Conservation (phyloP, 2,888 invertebrate species). For the Chymomyza amoena region DNA sequence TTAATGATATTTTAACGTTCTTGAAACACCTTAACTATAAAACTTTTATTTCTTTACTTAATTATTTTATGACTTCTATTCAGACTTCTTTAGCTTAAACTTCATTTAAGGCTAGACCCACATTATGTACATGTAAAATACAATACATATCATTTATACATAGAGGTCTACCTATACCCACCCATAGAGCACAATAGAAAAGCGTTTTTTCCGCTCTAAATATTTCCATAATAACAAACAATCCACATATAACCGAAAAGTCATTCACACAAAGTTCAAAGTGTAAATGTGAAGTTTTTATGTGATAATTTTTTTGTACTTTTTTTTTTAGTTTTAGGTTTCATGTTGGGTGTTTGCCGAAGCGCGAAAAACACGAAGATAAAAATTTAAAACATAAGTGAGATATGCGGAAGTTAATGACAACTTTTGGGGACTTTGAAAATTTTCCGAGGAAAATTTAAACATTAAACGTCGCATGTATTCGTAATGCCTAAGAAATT, state of each 20-base stretch:
- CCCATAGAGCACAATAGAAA: constrained; percentile 32
- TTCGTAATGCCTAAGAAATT: too few relatives aligned
- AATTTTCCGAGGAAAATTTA: too few relatives aligned
- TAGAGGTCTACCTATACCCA: not conserved
- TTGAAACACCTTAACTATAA: too few relatives aligned
- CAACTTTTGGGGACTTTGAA: not conserved
- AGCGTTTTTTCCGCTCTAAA: constrained; percentile 61
- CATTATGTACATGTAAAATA: not conserved
- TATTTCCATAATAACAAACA: constrained; percentile 38
- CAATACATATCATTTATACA: not conserved
- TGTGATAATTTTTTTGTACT: constrained; percentile 47
- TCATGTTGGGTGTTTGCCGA: constrained; percentile 18
- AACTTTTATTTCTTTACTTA: too few relatives aligned
- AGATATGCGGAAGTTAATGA: not conserved
- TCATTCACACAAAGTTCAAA: constrained; percentile 46
- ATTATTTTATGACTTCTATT: too few relatives aligned
- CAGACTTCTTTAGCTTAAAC: too few relatives aligned
- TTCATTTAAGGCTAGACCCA: not conserved
- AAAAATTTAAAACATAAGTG: not conserved
- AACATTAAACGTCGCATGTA: too few relatives aligned
- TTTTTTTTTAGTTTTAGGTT: constrained; percentile 11
- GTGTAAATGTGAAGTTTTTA: constrained; percentile 59
- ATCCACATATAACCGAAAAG: constrained; percentile 19
- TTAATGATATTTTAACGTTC: too few relatives aligned
- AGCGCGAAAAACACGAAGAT: not conserved